phyloP scores from a whole-genome alignment of 2,113 vertebrate genomes.

The Todiramphus saurophagus region DNA sequence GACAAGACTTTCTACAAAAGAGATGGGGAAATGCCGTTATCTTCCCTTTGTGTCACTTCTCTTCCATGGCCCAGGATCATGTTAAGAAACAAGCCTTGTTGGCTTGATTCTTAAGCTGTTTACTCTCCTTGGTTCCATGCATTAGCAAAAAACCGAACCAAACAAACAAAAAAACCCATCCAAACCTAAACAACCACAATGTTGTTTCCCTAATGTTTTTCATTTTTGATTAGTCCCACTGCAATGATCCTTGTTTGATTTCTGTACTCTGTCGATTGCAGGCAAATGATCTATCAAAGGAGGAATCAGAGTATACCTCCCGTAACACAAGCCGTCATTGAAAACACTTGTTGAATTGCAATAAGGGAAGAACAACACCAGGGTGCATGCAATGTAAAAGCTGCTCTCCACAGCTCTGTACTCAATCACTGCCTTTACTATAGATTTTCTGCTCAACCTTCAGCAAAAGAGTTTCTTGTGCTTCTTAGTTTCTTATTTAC shows the following conservation, averaged over 20 bases:
- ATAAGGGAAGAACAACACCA: neutral
- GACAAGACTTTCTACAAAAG: neutral
- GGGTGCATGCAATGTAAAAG: fast-evolving
- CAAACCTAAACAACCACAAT: neutral
- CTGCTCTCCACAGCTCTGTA: neutral
- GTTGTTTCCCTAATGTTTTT: neutral
- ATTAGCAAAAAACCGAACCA: neutral
- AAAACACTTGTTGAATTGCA: conserved; percentile 47
- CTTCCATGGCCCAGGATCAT: neutral
- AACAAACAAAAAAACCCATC: neutral
- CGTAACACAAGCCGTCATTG: neutral
- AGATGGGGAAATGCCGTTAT: neutral
- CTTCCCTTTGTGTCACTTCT: neutral
- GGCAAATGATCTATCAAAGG: conserved; percentile 8
- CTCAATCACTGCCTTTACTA: neutral
- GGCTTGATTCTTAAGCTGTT: neutral
- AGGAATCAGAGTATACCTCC: conserved; percentile 5
- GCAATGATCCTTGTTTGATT: conserved; percentile 26
- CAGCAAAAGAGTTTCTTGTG: neutral
- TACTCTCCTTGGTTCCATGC: neutral
- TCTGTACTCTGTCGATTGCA: conserved; percentile 19
- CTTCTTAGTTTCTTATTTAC: neutral
- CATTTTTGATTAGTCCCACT: neutral
- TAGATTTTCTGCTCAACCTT: neutral
- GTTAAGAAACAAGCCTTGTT: neutral